Conservation (phyloP, 2,888 invertebrate genomes). For the Drosophila fungiperda region DNA sequence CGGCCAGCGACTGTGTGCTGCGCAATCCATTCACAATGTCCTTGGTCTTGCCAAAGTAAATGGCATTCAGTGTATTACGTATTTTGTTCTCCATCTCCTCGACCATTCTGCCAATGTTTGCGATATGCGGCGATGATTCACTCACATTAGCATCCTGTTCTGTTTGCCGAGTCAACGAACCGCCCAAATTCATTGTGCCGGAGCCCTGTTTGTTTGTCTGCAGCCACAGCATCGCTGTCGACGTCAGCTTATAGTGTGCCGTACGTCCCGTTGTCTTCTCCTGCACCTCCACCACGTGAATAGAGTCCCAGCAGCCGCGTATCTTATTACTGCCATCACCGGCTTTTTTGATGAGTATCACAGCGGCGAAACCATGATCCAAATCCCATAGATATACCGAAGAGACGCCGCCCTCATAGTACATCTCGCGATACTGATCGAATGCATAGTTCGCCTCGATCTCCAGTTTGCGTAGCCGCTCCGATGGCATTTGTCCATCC, state of each 20-base stretch:
- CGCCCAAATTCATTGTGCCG: conserved; percentile 99
- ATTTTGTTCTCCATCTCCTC: conserved; percentile 99
- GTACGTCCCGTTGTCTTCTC: conserved; percentile 97
- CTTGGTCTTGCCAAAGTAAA: conserved; percentile 99
- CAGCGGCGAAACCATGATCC: conserved; percentile 99
- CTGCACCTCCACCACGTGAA: conserved; percentile 99
- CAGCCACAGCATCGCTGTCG: conserved; percentile 99
- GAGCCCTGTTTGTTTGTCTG: conserved; percentile 98
- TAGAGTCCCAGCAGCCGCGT: conserved; percentile 99
- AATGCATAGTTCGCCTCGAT: conserved; percentile 99
- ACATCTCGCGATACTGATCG: conserved; percentile 99
- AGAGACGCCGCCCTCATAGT: conserved; percentile 99
- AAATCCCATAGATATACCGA: conserved; percentile 99
- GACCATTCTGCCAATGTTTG: conserved; percentile 99
- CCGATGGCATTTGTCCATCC: conserved; percentile 99
- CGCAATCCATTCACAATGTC: conserved; percentile 98
- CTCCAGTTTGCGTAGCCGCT: conserved; percentile 96
- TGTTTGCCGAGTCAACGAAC: conserved; percentile 98
- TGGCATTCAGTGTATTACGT: conserved; percentile 98
- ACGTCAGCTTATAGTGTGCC: conserved; percentile 99
- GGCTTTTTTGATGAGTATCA: conserved; percentile 99
- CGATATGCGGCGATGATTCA: conserved; percentile 98
- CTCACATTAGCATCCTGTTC: conserved; percentile 96
- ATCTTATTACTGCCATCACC: conserved; percentile 99
- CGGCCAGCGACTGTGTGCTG: conserved; percentile 92